Percentiles rank a stretch among this genome's conserved stretches.
These are phyloP conservation scores for Oreotrochilus melanogaster DNA, from an alignment of 2,113 vertebrate species.

Conservation along the genomic window DNA sequence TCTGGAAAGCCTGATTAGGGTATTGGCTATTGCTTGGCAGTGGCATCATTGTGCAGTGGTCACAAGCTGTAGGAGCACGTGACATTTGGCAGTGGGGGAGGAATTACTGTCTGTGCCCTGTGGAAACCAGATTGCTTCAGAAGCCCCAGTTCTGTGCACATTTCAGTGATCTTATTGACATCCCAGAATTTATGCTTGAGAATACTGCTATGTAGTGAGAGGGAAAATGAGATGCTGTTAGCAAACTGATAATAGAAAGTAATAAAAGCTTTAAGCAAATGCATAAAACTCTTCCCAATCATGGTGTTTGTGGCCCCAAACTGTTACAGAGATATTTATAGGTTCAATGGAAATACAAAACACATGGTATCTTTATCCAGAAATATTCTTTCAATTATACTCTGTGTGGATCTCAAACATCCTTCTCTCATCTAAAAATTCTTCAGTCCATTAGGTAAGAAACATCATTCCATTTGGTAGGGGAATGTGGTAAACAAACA, in stretches of 20 bases:
- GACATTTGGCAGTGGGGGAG: background rate
- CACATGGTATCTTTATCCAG: slow-evolving; percentile 68
- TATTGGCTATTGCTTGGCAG: too few species aligned
- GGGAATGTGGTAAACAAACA: slow-evolving; percentile 54
- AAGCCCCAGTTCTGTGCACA: background rate
- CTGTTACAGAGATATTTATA: slow-evolving; percentile 78
- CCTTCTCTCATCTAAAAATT: slow-evolving; percentile 71
- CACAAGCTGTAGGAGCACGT: background rate
- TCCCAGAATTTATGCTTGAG: slow-evolving; percentile 26
- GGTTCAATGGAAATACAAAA: slow-evolving; percentile 66
- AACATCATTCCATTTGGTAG: slow-evolving; percentile 15
- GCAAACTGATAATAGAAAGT: slow-evolving; percentile 70
- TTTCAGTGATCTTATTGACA: background rate
- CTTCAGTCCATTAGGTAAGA: slow-evolving; percentile 63
- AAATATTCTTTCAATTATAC: slow-evolving; percentile 75
- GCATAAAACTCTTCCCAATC: slow-evolving; percentile 54
- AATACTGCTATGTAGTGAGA: background rate
- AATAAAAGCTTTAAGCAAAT: slow-evolving; percentile 67
- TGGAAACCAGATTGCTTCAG: background rate
- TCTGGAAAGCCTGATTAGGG: too few species aligned
- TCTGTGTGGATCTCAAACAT: slow-evolving; percentile 38
- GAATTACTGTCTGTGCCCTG: background rate
- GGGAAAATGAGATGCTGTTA: slow-evolving; percentile 37
- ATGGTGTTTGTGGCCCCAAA: slow-evolving; percentile 68
- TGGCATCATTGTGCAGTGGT: too few species aligned